These are phyloP conservation scores for Lasiurus cinereus DNA, from an alignment of 2,113 vertebrate species.

Conservation along the genomic window DNA sequence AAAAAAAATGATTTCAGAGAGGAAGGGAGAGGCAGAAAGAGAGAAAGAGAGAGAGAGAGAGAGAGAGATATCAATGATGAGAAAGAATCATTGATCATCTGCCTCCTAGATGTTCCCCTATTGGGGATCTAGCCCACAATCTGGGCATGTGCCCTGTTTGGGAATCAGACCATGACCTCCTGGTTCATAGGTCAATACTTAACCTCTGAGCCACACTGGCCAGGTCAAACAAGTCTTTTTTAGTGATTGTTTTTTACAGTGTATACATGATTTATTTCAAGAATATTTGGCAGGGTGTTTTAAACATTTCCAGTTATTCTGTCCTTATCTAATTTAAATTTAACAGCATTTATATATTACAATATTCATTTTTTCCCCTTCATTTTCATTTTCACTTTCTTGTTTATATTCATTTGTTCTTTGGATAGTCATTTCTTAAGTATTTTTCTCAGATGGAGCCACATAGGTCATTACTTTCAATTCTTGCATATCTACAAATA, in stretches of 20 bases:
- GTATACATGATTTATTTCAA: neutral
- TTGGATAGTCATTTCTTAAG: conserved; percentile 16
- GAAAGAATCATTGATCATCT: too few species aligned
- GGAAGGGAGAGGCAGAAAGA: too few species aligned
- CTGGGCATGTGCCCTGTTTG: too few species aligned
- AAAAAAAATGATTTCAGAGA: too few species aligned
- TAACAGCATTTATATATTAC: neutral
- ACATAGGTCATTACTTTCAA: neutral
- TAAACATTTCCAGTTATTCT: neutral
- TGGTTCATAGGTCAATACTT: too few species aligned
- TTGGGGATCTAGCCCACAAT: too few species aligned
- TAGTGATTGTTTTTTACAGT: neutral
- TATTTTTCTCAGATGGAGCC: neutral
- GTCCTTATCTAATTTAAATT: neutral
- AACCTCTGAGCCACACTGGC: too few species aligned
- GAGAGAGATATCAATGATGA: too few species aligned
- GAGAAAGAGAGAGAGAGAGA: too few species aligned
- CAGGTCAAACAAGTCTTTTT: neutral
- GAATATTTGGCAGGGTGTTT: neutral
- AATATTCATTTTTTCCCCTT: neutral
- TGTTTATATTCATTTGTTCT: conserved; percentile 21
- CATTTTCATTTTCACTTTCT: conserved; percentile 20
- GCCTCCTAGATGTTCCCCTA: too few species aligned
- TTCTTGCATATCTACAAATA: neutral
- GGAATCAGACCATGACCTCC: too few species aligned